Conservation (phyloP, 2,888 invertebrate genomes). For the Caradrina clavipalpis region DNA sequence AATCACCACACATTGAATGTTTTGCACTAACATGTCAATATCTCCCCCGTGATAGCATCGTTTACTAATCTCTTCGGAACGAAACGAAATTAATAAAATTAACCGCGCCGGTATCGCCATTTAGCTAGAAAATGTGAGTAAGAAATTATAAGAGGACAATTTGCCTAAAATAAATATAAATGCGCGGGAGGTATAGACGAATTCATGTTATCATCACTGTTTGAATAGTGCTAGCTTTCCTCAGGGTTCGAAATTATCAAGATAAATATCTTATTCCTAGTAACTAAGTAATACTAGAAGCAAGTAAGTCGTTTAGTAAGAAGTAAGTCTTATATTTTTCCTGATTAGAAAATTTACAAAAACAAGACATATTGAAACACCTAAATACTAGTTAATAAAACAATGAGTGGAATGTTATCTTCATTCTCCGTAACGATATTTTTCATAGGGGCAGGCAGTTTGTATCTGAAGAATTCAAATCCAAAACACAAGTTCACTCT, state of each 20-base stretch:
- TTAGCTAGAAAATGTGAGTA: background rate
- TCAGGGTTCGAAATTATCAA: background rate
- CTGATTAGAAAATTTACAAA: too few species aligned
- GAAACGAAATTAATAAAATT: too few species aligned
- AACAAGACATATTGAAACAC: too few species aligned
- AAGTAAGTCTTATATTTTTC: too few species aligned
- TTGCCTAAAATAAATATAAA: conserved; percentile 6
- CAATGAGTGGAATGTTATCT: too few species aligned
- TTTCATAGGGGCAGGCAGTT: too few species aligned
- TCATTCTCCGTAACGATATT: too few species aligned
- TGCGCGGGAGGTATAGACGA: conserved; percentile 59
- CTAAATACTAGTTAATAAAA: too few species aligned
- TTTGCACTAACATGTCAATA: conserved; percentile 72
- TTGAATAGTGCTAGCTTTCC: conserved; percentile 43
- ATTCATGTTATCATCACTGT: conserved; percentile 47
- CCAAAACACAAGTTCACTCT: too few species aligned
- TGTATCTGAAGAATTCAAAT: too few species aligned
- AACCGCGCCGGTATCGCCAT: background rate
- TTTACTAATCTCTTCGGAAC: background rate
- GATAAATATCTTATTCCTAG: background rate
- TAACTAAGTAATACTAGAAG: background rate
- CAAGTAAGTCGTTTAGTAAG: too few species aligned
- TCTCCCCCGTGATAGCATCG: conserved; percentile 50
- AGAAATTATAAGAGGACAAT: background rate
- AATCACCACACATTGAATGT: conserved; percentile 69